Percentiles rank a stretch among this genome's conserved stretches.
Evolutionary conservation across 2,888 invertebrate genomes (phyloP).

Genomic region (Pecten maximus): DNA sequence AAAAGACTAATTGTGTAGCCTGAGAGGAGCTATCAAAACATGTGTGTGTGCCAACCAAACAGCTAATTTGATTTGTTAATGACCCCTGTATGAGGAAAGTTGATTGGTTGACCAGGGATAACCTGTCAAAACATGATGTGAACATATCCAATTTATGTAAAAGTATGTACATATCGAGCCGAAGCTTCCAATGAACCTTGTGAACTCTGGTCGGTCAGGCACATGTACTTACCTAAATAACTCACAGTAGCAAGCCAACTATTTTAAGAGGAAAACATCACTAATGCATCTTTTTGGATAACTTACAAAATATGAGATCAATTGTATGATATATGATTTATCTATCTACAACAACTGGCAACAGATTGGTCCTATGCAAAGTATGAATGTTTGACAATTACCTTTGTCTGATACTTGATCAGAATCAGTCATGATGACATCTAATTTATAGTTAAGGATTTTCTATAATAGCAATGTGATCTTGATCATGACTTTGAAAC

Average conservation of each 20-base stretch:
- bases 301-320: too few relatives aligned
- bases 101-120: slow-evolving; percentile 30
- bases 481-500: too few relatives aligned
- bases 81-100: background rate
- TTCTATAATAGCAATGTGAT: too few relatives aligned
- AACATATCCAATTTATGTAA: slow-evolving; percentile 26
- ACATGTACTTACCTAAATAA: background rate
- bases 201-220: background rate
- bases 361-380: too few relatives aligned
- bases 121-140: slow-evolving; percentile 33
- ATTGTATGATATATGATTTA: too few relatives aligned
- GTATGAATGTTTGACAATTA: too few relatives aligned
- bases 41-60: background rate
- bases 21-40: slow-evolving; percentile 15
- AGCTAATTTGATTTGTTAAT: slow-evolving; percentile 5
- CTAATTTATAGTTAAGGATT: too few relatives aligned
- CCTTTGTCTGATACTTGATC: too few relatives aligned
- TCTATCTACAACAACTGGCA: too few relatives aligned
- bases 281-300: too few relatives aligned
- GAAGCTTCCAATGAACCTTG: background rate
- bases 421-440: too few relatives aligned
- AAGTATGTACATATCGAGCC: background rate
- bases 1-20: background rate
- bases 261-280: too few relatives aligned
- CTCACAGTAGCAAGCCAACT: background rate